Base-by-base conservation (phyloP, 2,888 invertebrate species). In the Plagodis dolabraria region DNA sequence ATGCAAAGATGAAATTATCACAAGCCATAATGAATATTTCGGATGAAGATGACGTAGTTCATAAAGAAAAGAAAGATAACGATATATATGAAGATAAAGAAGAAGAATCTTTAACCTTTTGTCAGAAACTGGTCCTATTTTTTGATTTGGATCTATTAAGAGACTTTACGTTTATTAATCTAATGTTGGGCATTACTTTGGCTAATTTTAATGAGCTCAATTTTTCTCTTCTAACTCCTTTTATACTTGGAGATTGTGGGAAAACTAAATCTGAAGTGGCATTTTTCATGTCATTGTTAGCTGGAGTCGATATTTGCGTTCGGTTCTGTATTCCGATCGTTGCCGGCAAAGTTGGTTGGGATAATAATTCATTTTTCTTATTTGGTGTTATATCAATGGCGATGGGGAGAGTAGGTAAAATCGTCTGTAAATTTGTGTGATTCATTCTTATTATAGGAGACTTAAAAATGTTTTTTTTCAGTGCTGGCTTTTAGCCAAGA, bases 171-270 rank as follows among this genome's bases (percentile, higher is more conserved):
- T 96, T 95, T 70, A 93, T 96, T 4, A 96, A 95, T 72, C 86
- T 96, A n/a, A 95, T 96, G 92, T 76, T 96, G 54, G 96, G 96
- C 0, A 90, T 96, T 49, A 96, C 95, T 0, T 85, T 96, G 42
- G 96, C 96, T 0, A 95, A 94, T 74, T 96, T 96, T 71, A 94
- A 94, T 6, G 96, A 96, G 80, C 72, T 96, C 6, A 96, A 96
- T 78, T 96, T 96, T 77, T 95, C 96, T 1, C 93, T 96, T 50
- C 75, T 96, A 50, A 96, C 96, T 0, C 96, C 96, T 0, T 96
- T 96, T 65, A 95, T 96, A 68, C 84, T 96, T 11, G 93, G 93
- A 12, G 96, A 96, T 71, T 95, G 95, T 71, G 94, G 95, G 0
- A 94, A 95, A 70, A 84, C 84, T 0, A 94, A 93, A 70, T 72